These are phyloP conservation scores for Zeugodacus cucurbitae DNA, from an alignment of 1,140 invertebrate genomes.

Conservation along the genomic window DNA sequence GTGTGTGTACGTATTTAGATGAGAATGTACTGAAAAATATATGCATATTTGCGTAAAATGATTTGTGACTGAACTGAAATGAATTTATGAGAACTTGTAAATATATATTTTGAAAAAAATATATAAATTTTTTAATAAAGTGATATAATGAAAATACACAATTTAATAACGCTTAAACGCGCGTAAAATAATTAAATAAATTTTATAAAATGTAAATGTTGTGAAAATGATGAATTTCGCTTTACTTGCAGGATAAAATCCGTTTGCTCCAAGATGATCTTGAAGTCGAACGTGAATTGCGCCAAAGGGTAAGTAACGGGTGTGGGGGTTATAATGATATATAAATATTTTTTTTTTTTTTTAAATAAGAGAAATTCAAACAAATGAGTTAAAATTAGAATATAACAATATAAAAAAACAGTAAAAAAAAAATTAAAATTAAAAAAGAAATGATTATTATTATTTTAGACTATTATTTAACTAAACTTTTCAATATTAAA, in stretches of 20 bases:
- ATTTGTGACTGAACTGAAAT: not conserved
- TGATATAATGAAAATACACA: not conserved
- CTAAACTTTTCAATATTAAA: no score
- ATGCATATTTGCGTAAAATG: not conserved
- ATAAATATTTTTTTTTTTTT: not conserved
- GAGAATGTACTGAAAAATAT: not conserved
- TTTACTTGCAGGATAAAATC: constrained; percentile 91
- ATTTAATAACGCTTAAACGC: not conserved
- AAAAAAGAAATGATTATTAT: no score
- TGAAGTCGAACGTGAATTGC: constrained; percentile 95
- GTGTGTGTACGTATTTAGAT: not conserved
- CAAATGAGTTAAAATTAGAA: not conserved
- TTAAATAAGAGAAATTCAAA: not conserved
- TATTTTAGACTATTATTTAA: no score
- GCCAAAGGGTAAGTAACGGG: constrained; percentile 87
- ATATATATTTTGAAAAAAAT: not conserved
- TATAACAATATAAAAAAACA: no score
- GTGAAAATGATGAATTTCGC: constrained; percentile 44
- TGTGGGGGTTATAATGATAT: not conserved
- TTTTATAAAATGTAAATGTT: no score
- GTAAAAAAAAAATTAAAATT: not conserved
- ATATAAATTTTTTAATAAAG: no score
- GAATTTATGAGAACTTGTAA: not conserved
- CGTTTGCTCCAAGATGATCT: constrained; percentile 96
- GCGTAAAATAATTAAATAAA: not conserved